Conservation (phyloP, 2,113 vertebrate species). For the Dunckerocampus dactyliophorus region DNA sequence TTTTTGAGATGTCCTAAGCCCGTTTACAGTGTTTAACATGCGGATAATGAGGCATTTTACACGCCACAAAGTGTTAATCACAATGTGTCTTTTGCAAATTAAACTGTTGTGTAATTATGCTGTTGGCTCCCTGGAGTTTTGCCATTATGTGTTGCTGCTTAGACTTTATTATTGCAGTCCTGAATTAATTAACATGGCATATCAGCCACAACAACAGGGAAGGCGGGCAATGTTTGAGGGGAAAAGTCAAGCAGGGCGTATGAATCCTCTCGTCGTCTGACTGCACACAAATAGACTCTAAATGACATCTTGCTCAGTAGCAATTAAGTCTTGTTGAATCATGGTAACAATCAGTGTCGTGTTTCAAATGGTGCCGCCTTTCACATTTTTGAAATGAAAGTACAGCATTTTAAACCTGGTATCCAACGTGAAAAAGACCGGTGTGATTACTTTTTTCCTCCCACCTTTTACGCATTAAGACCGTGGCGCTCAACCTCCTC, state of each 20-base stretch:
- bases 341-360: slow-evolving; percentile 1
- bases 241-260: background rate
- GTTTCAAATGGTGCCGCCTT: background rate
- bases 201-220: slow-evolving; percentile 9
- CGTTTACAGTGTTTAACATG: slow-evolving; percentile 39
- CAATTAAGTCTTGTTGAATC: slow-evolving; percentile 30
- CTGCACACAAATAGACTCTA: slow-evolving; percentile 22
- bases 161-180: slow-evolving; percentile 53
- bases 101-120: slow-evolving; percentile 61
- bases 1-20: slow-evolving; percentile 25
- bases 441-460: slow-evolving; percentile 39
- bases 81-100: slow-evolving; percentile 58
- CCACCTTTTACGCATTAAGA: slow-evolving; percentile 3
- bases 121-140: slow-evolving; percentile 37
- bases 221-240: slow-evolving; percentile 6
- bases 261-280: slow-evolving; percentile 4
- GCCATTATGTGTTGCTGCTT: slow-evolving; percentile 59
- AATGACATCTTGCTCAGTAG: slow-evolving; percentile 6
- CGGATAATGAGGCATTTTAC: slow-evolving; percentile 33
- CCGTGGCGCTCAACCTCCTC: slow-evolving; percentile 37
- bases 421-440: slow-evolving; percentile 16
- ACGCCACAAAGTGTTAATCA: slow-evolving; percentile 53
- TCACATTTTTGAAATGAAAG: background rate
- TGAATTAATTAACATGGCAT: slow-evolving; percentile 56
- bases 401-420: slow-evolving; percentile 2